Evolutionary conservation across 2,113 vertebrate genomes (phyloP).

Genomic region (Centropus unirufus): DNA sequence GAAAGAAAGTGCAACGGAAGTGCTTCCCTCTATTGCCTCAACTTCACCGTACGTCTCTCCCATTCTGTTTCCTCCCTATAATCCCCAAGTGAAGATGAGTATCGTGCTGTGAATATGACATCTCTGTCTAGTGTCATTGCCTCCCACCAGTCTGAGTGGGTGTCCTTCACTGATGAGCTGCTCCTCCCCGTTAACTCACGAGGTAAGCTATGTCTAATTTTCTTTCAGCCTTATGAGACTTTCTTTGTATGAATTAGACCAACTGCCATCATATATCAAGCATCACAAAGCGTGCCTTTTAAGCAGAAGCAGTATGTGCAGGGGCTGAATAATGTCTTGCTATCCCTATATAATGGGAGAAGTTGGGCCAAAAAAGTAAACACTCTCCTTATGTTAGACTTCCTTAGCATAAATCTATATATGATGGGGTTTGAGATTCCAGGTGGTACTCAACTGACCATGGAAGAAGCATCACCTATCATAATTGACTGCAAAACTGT

Average conservation of each 20-base stretch:
- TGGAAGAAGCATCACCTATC: background rate
- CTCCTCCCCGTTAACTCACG: constrained; percentile 42
- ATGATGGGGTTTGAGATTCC: background rate
- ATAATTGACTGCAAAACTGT: background rate
- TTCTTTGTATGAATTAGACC: background rate
- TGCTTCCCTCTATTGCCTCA: background rate
- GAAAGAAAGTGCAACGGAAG: background rate
- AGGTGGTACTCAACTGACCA: background rate
- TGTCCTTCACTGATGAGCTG: constrained; percentile 80
- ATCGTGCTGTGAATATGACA: constrained; percentile 70
- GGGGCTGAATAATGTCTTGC: background rate
- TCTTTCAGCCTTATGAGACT: background rate
- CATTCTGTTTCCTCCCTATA: background rate
- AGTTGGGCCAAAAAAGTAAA: background rate
- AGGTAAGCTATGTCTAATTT: constrained; percentile 51
- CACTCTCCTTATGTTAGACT: background rate
- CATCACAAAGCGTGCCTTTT: background rate
- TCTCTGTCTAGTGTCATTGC: constrained; percentile 76
- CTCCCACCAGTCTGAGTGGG: constrained; percentile 81
- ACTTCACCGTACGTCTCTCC: background rate
- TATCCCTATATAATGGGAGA: background rate
- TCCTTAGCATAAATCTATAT: background rate
- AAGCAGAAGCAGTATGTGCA: background rate
- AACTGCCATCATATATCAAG: background rate
- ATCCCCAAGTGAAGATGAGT: constrained; percentile 70